Evolutionary conservation across 2,888 invertebrate genomes (phyloP), one percentile per base, ranked within the genome.

Genomic region (Schizotus pectinicornis): DNA sequence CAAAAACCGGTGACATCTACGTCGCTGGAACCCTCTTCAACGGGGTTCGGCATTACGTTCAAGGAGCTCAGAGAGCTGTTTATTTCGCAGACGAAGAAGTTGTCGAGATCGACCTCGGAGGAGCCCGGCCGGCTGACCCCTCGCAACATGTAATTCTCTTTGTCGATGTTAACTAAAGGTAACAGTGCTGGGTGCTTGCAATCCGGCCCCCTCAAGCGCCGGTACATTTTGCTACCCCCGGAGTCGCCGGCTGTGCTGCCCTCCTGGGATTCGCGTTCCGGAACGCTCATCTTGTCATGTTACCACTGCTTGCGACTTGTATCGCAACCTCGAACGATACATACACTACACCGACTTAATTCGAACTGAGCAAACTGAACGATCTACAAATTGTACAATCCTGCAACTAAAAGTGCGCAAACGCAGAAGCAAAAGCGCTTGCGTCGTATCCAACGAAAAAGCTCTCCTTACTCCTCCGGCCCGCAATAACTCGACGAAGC

Each of bases 81-180:
- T 51, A 75, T 76, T 62, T 78, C 78, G 57, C 76, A 73, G 39
- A 79, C 73, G 60, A 74, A 74, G 67, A 78, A 78, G 76, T 74
- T 77, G 64, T 79, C 78, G 69, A 77, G 67, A 67, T 77, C 76
- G 48, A 75, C 65, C 57, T 68, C 69, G 49, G 63, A 50, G 34
- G 59, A 45, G 45, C 53, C 63, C 63, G 74, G 70, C 61, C 72
- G 73, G 68, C 77, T 74, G 50, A 79, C 75, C 59, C 79, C 80
- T 64, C 81, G 79, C 64, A 82, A 69, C 81, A 83, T 82, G 73
- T 83, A 83, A 71, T 83, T 83, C 67, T 82, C 81, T 51, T 80
- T 75, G 76, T 83, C 83, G 62, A 83, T 79, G 71, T 79, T 79
- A 61, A 81, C 76, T 74, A 63, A 78, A 69, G 70, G 70, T 72